These are phyloP conservation scores for Naso thynnoides DNA, from an alignment of 2,797 vertebrate genomes.

Conservation along the genomic window DNA sequence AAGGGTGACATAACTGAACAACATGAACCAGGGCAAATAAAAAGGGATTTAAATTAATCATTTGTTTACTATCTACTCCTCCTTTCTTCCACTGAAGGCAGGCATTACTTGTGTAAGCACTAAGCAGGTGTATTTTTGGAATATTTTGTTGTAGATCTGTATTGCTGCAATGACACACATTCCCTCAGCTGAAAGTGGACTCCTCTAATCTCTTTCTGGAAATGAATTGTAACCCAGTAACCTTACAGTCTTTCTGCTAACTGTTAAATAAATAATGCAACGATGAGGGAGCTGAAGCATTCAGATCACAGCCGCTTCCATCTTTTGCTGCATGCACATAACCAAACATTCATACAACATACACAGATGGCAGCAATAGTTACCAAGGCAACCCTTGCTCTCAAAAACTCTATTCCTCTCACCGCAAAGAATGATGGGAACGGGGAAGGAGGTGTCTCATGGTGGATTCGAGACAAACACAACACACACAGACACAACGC, in stretches of 20 bases:
- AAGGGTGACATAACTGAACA: neutral
- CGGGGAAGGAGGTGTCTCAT: constrained; percentile 42
- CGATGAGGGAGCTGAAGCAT: constrained; percentile 61
- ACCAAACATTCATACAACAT: constrained; percentile 55
- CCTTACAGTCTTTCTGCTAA: constrained; percentile 62
- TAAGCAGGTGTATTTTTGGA: constrained; percentile 25
- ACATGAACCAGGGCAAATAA: constrained; percentile 5
- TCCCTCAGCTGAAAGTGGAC: constrained; percentile 38
- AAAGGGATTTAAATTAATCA: constrained; percentile 4
- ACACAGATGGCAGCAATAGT: constrained; percentile 77
- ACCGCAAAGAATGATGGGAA: constrained; percentile 64
- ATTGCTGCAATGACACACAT: constrained; percentile 34
- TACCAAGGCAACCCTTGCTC: constrained; percentile 79
- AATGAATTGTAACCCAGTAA: constrained; percentile 70
- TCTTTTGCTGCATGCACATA: constrained; percentile 55
- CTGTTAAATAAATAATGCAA: constrained; percentile 78
- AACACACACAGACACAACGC: constrained; percentile 1
- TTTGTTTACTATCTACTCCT: neutral
- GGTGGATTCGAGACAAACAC: constrained; percentile 30
- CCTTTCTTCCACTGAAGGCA: constrained; percentile 1
- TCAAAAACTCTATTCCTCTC: constrained; percentile 58
- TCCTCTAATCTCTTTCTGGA: constrained; percentile 55
- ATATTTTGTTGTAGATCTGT: constrained; percentile 22
- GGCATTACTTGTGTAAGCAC: constrained; percentile 1
- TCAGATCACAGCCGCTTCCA: constrained; percentile 44